These are phyloP conservation scores for Clunio marinus DNA, from an alignment of 2,888 invertebrate genomes.

Conservation along the genomic window DNA sequence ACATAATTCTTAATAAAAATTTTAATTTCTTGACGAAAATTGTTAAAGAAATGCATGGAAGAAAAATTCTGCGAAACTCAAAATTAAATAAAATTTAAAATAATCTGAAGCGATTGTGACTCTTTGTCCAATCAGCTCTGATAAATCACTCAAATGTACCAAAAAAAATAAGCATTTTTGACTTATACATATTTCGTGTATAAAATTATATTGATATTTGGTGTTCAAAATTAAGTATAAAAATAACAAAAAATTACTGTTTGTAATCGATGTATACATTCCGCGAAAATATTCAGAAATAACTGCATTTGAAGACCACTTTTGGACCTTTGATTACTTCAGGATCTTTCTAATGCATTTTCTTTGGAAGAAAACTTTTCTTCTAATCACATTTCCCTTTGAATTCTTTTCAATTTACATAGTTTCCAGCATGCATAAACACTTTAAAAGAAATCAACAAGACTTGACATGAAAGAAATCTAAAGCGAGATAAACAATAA, in stretches of 20 bases:
- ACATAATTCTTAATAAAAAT: too few relatives aligned
- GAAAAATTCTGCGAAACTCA: constrained; percentile 13
- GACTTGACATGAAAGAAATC: constrained; percentile 30
- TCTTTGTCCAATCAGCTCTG: background rate
- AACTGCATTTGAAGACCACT: constrained; percentile 20
- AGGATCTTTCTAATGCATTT: background rate
- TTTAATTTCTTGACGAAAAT: background rate
- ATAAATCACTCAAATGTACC: constrained; percentile 4
- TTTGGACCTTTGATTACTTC: constrained; percentile 9
- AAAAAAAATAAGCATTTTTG: constrained; percentile 26
- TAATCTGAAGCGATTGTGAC: background rate
- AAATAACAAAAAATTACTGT: constrained; percentile 1
- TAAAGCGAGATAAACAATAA: constrained; percentile 33
- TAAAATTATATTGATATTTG: constrained; percentile 35
- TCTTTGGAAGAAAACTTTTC: background rate
- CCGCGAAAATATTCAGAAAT: constrained; percentile 1
- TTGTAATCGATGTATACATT: constrained; percentile 29
- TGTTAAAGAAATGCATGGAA: too few relatives aligned
- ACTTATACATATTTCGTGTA: constrained; percentile 34
- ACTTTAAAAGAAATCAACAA: constrained; percentile 19
- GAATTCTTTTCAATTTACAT: background rate
- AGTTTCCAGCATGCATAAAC: background rate
- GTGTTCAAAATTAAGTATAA: constrained; percentile 35
- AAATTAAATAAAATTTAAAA: constrained; percentile 1
- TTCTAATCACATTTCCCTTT: background rate